A percentile compares a stretch with the other conserved stretches of the same genome.
Evolutionary conservation across 2,797 vertebrate genomes (phyloP).

Genomic region (Melanotaenia parkinsoni): DNA sequence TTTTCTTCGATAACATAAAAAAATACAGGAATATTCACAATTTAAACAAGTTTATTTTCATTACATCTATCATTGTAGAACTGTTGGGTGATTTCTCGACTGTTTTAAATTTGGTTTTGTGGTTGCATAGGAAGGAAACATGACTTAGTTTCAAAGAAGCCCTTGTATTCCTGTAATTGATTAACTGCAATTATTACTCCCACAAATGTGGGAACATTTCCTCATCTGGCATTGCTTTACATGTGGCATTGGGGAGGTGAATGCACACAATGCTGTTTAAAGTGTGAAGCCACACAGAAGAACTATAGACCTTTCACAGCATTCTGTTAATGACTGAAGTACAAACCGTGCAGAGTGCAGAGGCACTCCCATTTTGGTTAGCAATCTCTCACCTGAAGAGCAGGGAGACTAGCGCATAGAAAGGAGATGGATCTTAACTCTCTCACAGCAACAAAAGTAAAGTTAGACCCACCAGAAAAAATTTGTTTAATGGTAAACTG

Average conservation of each 20-base stretch:
- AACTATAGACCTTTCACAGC: background rate
- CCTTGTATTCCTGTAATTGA: background rate
- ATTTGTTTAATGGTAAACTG: slow-evolving; percentile 3
- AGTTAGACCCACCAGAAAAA: background rate
- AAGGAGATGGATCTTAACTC: no score
- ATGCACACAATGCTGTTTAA: background rate
- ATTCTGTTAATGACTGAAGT: background rate
- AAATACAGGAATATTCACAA: background rate
- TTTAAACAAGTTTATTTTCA: background rate
- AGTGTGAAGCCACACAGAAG: background rate
- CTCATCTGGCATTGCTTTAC: background rate
- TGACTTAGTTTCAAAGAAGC: background rate
- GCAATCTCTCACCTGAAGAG: background rate
- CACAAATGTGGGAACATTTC: background rate
- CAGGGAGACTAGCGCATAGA: background rate
- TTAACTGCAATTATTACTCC: background rate
- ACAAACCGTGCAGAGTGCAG: background rate
- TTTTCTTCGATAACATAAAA: background rate
- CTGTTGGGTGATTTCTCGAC: background rate
- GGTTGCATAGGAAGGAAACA: background rate
- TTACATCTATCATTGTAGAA: background rate
- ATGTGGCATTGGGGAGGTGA: no score
- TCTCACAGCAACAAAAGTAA: background rate
- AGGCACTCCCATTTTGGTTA: background rate
- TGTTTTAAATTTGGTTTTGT: background rate